These are phyloP conservation scores for Syngnathus scovelli DNA, from an alignment of 2,113 vertebrate genomes.

Conservation along the genomic window DNA sequence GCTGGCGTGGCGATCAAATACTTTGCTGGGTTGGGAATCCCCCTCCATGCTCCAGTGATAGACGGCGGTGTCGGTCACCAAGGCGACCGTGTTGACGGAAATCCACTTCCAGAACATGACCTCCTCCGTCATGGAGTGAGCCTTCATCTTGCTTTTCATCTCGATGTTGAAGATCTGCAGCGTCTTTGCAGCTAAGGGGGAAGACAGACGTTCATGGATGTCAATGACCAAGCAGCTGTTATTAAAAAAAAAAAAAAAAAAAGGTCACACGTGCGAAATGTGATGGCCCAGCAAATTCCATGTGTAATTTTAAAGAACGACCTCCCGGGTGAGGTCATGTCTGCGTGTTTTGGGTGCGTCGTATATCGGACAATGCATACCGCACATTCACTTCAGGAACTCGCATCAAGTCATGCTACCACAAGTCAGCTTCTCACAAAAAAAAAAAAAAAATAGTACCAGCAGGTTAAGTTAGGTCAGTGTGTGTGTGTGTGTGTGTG, in stretches of 20 bases:
- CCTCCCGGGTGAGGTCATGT: conserved; percentile 25
- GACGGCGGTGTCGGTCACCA: conserved; percentile 85
- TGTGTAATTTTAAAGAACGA: not conserved
- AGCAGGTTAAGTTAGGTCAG: conserved; percentile 8
- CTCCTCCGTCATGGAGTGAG: conserved; percentile 87
- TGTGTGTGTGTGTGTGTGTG: not conserved
- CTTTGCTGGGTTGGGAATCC: conserved; percentile 84
- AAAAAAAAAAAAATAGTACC: conserved; percentile 42
- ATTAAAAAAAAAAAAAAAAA: not conserved
- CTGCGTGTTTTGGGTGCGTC: conserved; percentile 21
- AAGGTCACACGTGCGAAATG: not conserved
- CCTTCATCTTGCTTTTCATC: conserved; percentile 94
- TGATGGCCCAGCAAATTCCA: not conserved
- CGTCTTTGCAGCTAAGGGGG: conserved; percentile 80
- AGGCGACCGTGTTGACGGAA: conserved; percentile 84
- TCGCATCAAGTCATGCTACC: conserved; percentile 70
- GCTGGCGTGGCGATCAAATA: conserved; percentile 86
- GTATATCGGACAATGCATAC: conserved; percentile 49
- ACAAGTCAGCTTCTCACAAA: conserved; percentile 66
- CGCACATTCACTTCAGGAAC: conserved; percentile 43
- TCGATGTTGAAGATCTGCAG: conserved; percentile 96
- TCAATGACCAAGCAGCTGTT: not conserved
- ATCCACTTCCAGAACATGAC: conserved; percentile 96
- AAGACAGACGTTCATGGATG: not conserved
- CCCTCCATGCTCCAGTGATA: conserved; percentile 94